Percentiles rank a stretch among this genome's conserved stretches.
phyloP scores from a whole-genome alignment of 2,797 vertebrate genomes.

The Streptopelia turtur region DNA sequence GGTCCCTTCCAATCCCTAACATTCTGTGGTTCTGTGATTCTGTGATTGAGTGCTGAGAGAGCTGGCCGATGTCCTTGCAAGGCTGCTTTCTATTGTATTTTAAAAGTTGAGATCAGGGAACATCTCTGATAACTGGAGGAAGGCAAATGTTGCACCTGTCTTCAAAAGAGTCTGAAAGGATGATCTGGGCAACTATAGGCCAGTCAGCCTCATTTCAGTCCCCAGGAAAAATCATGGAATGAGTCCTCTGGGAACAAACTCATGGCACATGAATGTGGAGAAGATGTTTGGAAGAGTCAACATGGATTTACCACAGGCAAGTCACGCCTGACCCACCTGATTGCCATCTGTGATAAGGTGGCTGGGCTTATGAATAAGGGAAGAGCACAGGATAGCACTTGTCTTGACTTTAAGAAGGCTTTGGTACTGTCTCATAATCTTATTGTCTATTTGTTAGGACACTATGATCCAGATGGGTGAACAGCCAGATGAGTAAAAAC shows the following conservation, averaged over 20 bases:
- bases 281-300: not conserved
- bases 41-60: not conserved
- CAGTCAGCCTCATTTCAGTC: not conserved
- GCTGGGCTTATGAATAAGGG: not conserved
- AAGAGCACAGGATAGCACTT: not conserved
- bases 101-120: not conserved
- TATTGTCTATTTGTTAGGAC: not conserved
- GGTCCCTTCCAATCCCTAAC: too few relatives aligned
- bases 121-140: not conserved
- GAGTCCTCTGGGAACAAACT: not conserved
- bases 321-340: not conserved
- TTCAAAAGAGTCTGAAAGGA: not conserved
- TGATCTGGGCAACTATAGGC: not conserved
- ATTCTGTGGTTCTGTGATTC: too few relatives aligned
- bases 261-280: not conserved
- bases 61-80: not conserved
- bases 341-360: not conserved
- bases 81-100: not conserved
- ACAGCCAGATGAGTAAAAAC: not conserved
- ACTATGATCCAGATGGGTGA: not conserved
- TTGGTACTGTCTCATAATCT: not conserved
- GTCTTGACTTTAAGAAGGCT: not conserved
- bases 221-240: not conserved
- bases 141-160: not conserved
- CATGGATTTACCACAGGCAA: not conserved